These are phyloP conservation scores for Ammodytes marinus DNA, from an alignment of 2,113 vertebrate species.

Conservation along the genomic window DNA sequence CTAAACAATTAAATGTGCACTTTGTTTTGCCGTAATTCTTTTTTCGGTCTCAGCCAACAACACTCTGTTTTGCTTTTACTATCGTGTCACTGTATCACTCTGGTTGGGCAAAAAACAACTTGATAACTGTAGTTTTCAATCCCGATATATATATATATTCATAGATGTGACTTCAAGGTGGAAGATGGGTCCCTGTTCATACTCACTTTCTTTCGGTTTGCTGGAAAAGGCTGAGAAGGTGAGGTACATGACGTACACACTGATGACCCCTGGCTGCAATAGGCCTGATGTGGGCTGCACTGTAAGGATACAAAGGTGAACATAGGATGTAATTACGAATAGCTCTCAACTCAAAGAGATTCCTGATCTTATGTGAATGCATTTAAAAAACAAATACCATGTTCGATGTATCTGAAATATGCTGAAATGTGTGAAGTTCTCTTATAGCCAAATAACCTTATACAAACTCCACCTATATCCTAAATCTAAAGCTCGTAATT, in stretches of 20 bases:
- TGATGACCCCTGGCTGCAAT: conserved; percentile 95
- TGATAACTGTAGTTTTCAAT: background rate
- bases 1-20: too few species aligned
- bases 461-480: background rate
- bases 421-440: background rate
- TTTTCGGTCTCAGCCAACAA: too few species aligned
- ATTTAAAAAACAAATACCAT: background rate
- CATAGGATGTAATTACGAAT: background rate
- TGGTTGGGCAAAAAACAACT: too few species aligned
- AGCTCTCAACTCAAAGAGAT: background rate
- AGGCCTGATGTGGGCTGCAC: conserved; percentile 95
- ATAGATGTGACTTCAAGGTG: background rate
- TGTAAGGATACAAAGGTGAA: conserved; percentile 68
- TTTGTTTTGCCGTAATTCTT: too few species aligned
- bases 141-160: background rate
- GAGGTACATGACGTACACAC: conserved; percentile 97
- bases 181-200: background rate
- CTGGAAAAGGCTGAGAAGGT: conserved; percentile 97
- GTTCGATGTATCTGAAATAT: background rate
- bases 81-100: too few species aligned
- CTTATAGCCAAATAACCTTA: background rate
- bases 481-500: background rate
- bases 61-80: too few species aligned
- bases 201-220: conserved; percentile 93
- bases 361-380: background rate